These are phyloP conservation scores for Hydropsyche betteni DNA, from an alignment of 2,888 invertebrate genomes.

Conservation along the genomic window DNA sequence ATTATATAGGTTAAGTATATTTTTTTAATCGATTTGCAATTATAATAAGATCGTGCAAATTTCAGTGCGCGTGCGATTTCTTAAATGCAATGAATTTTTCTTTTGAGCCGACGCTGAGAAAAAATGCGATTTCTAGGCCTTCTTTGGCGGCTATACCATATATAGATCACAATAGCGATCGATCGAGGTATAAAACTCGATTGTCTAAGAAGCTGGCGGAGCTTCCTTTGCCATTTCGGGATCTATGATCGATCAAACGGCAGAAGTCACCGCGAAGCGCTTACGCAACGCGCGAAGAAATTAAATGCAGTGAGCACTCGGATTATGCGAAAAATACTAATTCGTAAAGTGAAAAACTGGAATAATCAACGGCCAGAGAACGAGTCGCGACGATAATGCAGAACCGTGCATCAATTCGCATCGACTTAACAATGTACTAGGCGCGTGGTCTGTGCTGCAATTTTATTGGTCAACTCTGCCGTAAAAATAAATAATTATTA, in stretches of 20 bases:
- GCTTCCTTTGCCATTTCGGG: constrained; percentile 36
- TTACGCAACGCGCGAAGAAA: too few relatives aligned
- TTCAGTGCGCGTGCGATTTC: background rate
- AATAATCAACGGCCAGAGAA: too few relatives aligned
- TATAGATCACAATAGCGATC: constrained; percentile 48
- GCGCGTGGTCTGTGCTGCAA: background rate
- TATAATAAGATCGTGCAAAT: background rate
- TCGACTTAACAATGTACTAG: too few relatives aligned
- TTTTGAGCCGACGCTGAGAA: background rate
- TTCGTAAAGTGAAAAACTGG: too few relatives aligned
- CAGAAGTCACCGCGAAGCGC: constrained; percentile 6
- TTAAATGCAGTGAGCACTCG: too few relatives aligned
- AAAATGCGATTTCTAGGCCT: constrained; percentile 26
- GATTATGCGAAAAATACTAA: too few relatives aligned
- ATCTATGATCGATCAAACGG: constrained; percentile 39
- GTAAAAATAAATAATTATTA: constrained; percentile 29
- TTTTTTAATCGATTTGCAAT: background rate
- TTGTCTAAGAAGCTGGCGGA: constrained; percentile 32
- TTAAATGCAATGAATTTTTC: background rate
- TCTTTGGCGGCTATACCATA: constrained; percentile 36
- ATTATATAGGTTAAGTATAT: too few relatives aligned
- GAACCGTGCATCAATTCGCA: too few relatives aligned
- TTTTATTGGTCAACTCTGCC: constrained; percentile 22
- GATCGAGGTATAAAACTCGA: constrained; percentile 38
- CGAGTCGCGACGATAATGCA: too few relatives aligned